A percentile compares a stretch with the other conserved stretches of the same genome.
Conservation (phyloP, 2,888 invertebrate genomes). For the Scaptomyza reducta region DNA sequence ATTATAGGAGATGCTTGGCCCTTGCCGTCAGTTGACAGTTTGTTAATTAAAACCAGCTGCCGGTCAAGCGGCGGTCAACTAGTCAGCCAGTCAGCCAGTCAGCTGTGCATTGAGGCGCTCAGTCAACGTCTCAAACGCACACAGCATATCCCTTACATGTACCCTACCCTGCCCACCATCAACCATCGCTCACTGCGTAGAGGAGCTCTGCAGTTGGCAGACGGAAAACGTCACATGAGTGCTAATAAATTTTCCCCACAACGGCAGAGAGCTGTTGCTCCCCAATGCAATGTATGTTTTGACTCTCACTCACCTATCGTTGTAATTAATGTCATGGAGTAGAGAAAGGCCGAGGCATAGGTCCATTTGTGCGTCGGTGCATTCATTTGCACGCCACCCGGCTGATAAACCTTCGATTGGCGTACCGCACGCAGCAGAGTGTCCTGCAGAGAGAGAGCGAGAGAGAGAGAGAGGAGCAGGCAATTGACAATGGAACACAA, state of each 20-base stretch:
- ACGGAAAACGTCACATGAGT: constrained; percentile 39
- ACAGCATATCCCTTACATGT: constrained; percentile 9
- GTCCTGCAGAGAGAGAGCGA: constrained; percentile 71
- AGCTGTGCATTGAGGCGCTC: constrained; percentile 62
- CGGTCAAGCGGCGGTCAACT: constrained; percentile 45
- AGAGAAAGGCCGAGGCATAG: constrained; percentile 95
- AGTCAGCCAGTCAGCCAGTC: constrained; percentile 50
- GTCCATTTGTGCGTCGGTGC: constrained; percentile 91
- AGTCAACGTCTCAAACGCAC: constrained; percentile 72
- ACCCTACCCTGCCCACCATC: no score
- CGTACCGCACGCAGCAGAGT: constrained; percentile 84
- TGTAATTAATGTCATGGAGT: constrained; percentile 96
- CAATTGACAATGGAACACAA: constrained; percentile 2
- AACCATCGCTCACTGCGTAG: no score
- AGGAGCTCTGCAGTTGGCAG: constrained; percentile 46
- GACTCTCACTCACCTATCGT: constrained; percentile 91
- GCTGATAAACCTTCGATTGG: constrained; percentile 84
- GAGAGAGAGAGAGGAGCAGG: background rate
- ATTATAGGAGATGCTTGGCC: constrained; percentile 29
- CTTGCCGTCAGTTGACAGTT: constrained; percentile 71
- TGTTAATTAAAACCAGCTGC: constrained; percentile 77
- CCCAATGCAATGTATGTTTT: background rate
- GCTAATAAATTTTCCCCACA: constrained; percentile 54
- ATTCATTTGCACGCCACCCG: constrained; percentile 84
- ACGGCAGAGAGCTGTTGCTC: background rate